These are phyloP conservation scores for Stichopus horrens DNA, from an alignment of 53 echinoderm and acorn worm species.

Conservation along the genomic window DNA sequence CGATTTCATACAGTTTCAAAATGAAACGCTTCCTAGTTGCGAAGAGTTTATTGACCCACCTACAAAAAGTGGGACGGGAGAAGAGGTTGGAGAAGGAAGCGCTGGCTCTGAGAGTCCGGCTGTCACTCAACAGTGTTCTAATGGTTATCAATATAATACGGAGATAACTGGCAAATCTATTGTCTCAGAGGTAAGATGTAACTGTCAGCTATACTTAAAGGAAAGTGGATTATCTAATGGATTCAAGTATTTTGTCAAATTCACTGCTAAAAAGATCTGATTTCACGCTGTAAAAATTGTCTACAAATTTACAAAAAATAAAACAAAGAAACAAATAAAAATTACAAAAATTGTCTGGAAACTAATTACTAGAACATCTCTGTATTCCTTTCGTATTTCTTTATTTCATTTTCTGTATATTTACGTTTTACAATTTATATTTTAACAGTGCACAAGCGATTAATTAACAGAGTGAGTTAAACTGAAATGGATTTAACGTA, in stretches of 20 bases:
- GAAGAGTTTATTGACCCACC: not conserved
- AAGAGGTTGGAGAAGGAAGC: not conserved
- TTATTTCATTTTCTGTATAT: no score
- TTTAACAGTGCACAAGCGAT: no score
- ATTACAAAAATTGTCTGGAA: not conserved
- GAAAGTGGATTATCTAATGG: no score
- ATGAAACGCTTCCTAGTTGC: not conserved
- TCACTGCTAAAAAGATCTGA: not conserved
- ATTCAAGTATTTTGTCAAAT: no score
- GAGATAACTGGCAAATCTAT: conserved; percentile 2
- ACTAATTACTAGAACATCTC: no score
- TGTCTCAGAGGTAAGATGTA: not conserved
- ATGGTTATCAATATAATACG: conserved; percentile 25
- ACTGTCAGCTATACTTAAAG: no score
- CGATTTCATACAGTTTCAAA: not conserved
- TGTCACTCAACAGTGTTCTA: not conserved
- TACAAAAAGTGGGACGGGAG: not conserved
- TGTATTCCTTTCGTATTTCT: no score
- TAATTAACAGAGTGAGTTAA: no score
- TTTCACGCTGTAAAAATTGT: not conserved
- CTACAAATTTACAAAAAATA: not conserved
- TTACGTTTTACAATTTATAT: no score
- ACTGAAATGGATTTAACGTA: no score
- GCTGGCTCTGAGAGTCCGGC: no score
- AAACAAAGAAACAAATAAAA: not conserved